These are phyloP conservation scores for Hirundichthys speculiger DNA, from an alignment of 2,113 vertebrate species.

Conservation along the genomic window DNA sequence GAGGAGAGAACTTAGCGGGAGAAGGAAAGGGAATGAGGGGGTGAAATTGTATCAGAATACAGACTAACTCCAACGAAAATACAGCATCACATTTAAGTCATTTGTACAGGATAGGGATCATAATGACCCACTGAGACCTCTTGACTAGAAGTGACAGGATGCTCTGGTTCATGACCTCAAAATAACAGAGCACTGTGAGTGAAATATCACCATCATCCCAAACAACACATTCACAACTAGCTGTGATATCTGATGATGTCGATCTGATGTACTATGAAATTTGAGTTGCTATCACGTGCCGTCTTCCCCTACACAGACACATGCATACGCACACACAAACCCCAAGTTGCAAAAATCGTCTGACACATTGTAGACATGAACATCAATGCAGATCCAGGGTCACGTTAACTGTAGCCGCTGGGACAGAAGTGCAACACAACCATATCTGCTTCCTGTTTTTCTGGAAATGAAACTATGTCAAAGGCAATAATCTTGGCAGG, in stretches of 20 bases:
- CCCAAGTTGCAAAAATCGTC: constrained; percentile 10
- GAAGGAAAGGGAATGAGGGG: constrained; percentile 50
- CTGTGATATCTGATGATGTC: background rate
- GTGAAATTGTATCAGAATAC: constrained; percentile 36
- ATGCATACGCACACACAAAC: constrained; percentile 10
- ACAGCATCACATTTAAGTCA: constrained; percentile 68
- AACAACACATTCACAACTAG: constrained; percentile 1
- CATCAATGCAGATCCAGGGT: constrained; percentile 64
- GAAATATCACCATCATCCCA: constrained; percentile 10
- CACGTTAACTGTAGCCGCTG: constrained; percentile 60
- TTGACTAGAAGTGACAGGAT: constrained; percentile 43
- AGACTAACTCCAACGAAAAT: constrained; percentile 69
- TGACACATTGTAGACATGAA: constrained; percentile 27
- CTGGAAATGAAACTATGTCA: constrained; percentile 76
- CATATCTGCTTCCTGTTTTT: constrained; percentile 79
- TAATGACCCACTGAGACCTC: constrained; percentile 51
- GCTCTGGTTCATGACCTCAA: constrained; percentile 28
- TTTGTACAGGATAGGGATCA: constrained; percentile 39
- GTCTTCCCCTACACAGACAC: constrained; percentile 2
- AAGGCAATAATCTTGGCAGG: constrained; percentile 63
- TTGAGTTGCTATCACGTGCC: constrained; percentile 5
- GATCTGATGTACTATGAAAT: constrained; percentile 2
- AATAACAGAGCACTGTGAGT: constrained; percentile 18
- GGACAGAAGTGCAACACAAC: constrained; percentile 72
- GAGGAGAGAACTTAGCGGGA: constrained; percentile 63